Conservation (phyloP, 2,113 vertebrate species). For the Gobio gobio region DNA sequence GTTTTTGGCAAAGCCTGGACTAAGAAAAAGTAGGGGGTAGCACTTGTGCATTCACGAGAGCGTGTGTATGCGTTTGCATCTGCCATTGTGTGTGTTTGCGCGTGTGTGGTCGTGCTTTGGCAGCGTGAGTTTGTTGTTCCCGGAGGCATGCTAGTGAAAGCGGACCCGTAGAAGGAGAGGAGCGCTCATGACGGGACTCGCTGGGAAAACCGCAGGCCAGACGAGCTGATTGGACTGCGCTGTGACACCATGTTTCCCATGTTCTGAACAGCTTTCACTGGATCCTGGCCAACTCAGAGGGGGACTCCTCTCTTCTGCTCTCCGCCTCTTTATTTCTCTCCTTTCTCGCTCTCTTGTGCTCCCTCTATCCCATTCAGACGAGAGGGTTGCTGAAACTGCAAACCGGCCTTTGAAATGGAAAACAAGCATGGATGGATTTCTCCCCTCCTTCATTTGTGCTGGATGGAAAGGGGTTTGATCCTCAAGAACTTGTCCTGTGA, state of each 20-base stretch:
- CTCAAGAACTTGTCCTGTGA: neutral
- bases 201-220: constrained; percentile 91
- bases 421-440: constrained; percentile 47
- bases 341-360: neutral
- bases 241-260: constrained; percentile 90
- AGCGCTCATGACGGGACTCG: constrained; percentile 62
- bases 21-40: constrained; percentile 10
- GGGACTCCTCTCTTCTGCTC: constrained; percentile 62
- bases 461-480: constrained; percentile 22
- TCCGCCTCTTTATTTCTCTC: constrained; percentile 24
- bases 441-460: neutral
- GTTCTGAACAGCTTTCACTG: constrained; percentile 93
- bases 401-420: constrained; percentile 60
- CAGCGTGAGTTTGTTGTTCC: constrained; percentile 82
- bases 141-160: constrained; percentile 84
- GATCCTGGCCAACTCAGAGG: constrained; percentile 83
- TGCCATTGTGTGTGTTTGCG: constrained; percentile 43
- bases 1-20: constrained; percentile 35
- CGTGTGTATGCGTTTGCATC: constrained; percentile 39
- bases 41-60: constrained; percentile 19
- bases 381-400: constrained; percentile 58
- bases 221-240: constrained; percentile 85
- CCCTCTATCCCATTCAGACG: constrained; percentile 41
- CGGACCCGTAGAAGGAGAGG: constrained; percentile 46
- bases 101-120: constrained; percentile 74